These are phyloP conservation scores for Brachionichthys hirsutus DNA, from an alignment of 2,113 vertebrate genomes.

Conservation along the genomic window DNA sequence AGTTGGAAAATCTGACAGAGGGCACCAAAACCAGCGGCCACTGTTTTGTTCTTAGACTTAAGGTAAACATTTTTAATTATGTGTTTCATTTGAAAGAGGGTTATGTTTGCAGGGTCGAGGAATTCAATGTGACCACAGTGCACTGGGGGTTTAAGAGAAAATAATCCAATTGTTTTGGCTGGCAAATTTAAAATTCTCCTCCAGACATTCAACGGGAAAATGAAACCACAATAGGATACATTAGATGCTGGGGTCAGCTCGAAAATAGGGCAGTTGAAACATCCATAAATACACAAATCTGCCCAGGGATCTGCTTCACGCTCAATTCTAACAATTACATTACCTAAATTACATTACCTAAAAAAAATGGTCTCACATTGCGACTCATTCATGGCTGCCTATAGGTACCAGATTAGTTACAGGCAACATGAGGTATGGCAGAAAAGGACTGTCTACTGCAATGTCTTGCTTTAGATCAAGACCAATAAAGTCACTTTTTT, in stretches of 20 bases:
- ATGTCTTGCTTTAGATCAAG: too few relatives aligned
- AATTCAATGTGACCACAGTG: conserved; percentile 57
- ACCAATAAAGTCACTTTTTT: too few relatives aligned
- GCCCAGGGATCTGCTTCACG: conserved; percentile 26
- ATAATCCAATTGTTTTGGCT: conserved; percentile 65
- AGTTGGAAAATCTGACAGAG: conserved; percentile 41
- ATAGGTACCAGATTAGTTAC: too few relatives aligned
- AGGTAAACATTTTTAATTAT: conserved; percentile 68
- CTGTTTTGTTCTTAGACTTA: conserved; percentile 53
- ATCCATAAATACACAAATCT: conserved; percentile 55
- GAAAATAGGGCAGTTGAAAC: conserved; percentile 48
- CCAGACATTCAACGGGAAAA: conserved; percentile 57
- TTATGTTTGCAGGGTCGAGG: conserved; percentile 47
- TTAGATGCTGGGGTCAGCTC: conserved; percentile 51
- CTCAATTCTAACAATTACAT: conserved; percentile 3
- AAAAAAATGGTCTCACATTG: too few relatives aligned
- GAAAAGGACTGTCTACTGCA: too few relatives aligned
- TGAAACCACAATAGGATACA: conserved; percentile 59
- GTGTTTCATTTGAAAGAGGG: conserved; percentile 61
- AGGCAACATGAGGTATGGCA: too few relatives aligned
- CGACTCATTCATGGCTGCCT: too few relatives aligned
- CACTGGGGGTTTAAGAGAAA: conserved; percentile 58
- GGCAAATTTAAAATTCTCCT: conserved; percentile 44
- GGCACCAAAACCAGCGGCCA: conserved; percentile 20
- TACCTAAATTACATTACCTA: too few relatives aligned